Evolutionary conservation across 1,140 invertebrate genomes (phyloP).

Genomic region (Berghia stephanieae): DNA sequence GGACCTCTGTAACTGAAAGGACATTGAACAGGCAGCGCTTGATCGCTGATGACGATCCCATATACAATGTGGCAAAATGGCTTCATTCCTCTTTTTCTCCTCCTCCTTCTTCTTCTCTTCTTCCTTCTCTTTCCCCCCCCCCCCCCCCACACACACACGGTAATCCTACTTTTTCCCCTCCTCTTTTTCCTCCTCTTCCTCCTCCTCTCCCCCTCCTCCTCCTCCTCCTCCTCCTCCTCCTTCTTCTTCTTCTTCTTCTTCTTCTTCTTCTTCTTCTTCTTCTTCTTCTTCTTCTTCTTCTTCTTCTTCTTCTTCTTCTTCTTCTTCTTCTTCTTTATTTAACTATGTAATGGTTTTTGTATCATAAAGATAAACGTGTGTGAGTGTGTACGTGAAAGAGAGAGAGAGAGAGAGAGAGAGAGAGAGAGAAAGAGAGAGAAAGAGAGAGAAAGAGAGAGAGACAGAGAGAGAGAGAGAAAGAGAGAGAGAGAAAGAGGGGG

Average conservation of each 20-base stretch:
- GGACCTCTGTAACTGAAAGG: too few species aligned
- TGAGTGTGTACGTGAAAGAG: too few species aligned
- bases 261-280: neutral
- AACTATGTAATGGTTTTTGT: too few species aligned
- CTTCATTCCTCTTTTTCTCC: conserved; percentile 2
- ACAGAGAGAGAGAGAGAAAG: too few species aligned
- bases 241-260: neutral
- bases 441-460: too few species aligned
- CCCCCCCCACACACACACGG: neutral
- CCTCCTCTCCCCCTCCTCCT: neutral
- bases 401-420: too few species aligned
- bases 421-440: too few species aligned
- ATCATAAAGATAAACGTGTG: too few species aligned
- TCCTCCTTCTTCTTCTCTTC: neutral
- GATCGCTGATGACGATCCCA: too few species aligned
- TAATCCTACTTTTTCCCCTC: neutral
- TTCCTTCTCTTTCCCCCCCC: neutral
- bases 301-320: conserved; percentile 10
- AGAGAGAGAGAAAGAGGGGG: too few species aligned
- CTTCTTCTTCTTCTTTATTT: conserved; percentile 7
- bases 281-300: neutral
- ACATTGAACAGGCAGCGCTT: too few species aligned
- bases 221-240: neutral
- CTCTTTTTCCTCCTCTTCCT: neutral
- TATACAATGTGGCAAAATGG: too few species aligned